Conservation (phyloP, 2,797 vertebrate species). For the Premnoplex brunnescens region DNA sequence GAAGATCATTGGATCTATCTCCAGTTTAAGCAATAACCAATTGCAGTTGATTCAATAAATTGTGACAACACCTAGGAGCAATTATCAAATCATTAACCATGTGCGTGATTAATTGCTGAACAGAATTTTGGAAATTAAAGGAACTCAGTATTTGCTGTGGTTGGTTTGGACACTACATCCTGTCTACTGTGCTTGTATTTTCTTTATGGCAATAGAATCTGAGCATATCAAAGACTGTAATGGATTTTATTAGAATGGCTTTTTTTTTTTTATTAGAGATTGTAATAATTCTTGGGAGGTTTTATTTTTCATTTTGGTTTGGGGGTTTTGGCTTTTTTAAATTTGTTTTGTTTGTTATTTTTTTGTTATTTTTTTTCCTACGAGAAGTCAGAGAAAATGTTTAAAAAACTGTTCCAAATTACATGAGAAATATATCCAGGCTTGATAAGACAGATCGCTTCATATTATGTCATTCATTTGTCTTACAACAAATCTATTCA, state of each 20-base stretch:
- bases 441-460: background rate
- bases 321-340: fast-evolving
- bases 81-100: background rate
- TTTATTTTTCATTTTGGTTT: background rate
- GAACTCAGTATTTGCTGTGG: fast-evolving
- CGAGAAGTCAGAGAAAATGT: background rate
- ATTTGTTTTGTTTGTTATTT: background rate
- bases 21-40: background rate
- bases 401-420: background rate
- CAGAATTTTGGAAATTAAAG: background rate
- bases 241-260: background rate
- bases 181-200: background rate
- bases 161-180: background rate
- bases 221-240: background rate
- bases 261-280: background rate
- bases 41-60: background rate
- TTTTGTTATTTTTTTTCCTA: background rate
- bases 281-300: background rate
- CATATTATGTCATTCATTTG: background rate
- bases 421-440: background rate
- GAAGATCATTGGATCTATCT: background rate
- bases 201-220: background rate
- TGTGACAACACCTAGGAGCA: background rate
- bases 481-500: background rate
- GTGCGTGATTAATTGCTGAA: background rate